phyloP scores from a whole-genome alignment of 2,113 vertebrate species.

The Percopsis transmontana region DNA sequence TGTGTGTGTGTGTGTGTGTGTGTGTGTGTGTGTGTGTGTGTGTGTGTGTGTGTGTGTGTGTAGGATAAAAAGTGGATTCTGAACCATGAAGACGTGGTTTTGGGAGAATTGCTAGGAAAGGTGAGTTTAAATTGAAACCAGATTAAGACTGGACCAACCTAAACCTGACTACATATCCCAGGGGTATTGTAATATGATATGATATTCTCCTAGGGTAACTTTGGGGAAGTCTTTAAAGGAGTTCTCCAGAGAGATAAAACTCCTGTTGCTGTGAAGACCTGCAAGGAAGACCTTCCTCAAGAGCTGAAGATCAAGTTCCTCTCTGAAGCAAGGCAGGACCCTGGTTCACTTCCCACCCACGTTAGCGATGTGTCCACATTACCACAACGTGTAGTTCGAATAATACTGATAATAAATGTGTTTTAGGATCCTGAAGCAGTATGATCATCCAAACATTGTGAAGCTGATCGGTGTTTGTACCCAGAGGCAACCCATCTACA shows the following conservation, averaged over 20 bases:
- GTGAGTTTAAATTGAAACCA: conserved; percentile 72
- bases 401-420: neutral
- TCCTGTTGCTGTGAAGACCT: conserved; percentile 93
- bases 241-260: conserved; percentile 90
- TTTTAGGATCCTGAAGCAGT: conserved; percentile 95
- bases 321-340: conserved; percentile 89
- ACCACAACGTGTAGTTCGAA: neutral
- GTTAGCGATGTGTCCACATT: neutral
- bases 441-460: conserved; percentile 98
- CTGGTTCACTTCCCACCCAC: neutral
- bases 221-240: conserved; percentile 96
- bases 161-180: neutral
- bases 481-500: conserved; percentile 96
- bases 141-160: neutral
- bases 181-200: neutral
- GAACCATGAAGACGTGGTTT: conserved; percentile 92
- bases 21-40: conserved; percentile 15
- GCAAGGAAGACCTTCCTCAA: conserved; percentile 97
- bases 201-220: conserved; percentile 81
- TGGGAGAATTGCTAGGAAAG: conserved; percentile 94
- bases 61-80: conserved; percentile 98
- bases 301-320: conserved; percentile 96
- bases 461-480: conserved; percentile 98
- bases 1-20: conserved; percentile 15
- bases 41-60: conserved; percentile 12